Conservation (phyloP, 2,888 invertebrate genomes). For the Patella caerulea region DNA sequence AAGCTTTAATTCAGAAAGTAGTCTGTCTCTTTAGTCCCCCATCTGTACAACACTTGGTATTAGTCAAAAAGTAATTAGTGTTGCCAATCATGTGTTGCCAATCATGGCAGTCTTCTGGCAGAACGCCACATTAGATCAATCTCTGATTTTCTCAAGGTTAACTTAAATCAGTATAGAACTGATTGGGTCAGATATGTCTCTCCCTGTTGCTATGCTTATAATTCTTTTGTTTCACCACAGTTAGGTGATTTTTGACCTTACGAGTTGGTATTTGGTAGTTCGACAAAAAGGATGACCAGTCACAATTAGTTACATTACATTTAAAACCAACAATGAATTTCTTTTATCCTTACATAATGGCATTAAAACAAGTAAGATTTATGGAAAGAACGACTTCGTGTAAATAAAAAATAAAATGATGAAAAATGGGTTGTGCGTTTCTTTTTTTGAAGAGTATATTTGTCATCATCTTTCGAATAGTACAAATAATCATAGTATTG, state of each 20-base stretch:
- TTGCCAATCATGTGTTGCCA: no score
- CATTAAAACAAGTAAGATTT: no score
- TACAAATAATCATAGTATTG: no score
- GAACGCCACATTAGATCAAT: constrained; percentile 2
- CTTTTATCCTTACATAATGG: no score
- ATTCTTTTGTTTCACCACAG: constrained; percentile 1
- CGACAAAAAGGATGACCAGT: no score
- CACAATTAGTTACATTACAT: no score
- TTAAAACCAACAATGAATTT: no score
- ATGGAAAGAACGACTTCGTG: no score
- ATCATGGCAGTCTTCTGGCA: constrained; percentile 1
- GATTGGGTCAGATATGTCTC: constrained; percentile 2
- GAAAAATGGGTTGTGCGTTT: no score
- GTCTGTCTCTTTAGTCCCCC: not conserved
- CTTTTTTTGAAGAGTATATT: no score
- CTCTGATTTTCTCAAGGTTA: not conserved
- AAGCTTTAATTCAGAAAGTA: not conserved
- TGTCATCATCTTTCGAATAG: not conserved
- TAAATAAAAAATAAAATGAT: no score
- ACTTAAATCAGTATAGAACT: not conserved
- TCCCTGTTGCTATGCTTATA: not conserved
- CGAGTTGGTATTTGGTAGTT: not conserved
- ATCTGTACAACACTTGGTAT: not conserved
- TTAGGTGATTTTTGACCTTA: not conserved
- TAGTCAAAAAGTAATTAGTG: not conserved